Evolutionary conservation across 2,888 invertebrate species (phyloP).

Genomic region (Gandaritis pyraliata): DNA sequence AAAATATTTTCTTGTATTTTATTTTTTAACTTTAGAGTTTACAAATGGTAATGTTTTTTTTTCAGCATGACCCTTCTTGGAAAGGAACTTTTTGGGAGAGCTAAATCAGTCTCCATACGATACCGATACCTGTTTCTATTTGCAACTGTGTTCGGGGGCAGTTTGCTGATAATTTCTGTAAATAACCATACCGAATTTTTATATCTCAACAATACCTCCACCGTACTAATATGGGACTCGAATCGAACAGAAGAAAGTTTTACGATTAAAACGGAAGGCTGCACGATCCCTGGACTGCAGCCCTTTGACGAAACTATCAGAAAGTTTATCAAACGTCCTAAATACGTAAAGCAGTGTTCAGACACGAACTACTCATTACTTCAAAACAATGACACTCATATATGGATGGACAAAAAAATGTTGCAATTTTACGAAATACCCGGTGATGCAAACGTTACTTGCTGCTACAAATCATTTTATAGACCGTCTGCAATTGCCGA

Average conservation of each 20-base stretch:
- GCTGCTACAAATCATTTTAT: slow-evolving; percentile 86
- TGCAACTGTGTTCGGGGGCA: slow-evolving; percentile 64
- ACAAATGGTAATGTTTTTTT: slow-evolving; percentile 39
- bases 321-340: slow-evolving; percentile 79
- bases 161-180: slow-evolving; percentile 66
- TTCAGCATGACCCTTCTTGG: slow-evolving; percentile 66
- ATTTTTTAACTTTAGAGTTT: not conserved
- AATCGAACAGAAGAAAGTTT: slow-evolving; percentile 61
- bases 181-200: slow-evolving; percentile 62
- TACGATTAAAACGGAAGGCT: slow-evolving; percentile 86
- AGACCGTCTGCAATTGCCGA: slow-evolving; percentile 77
- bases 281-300: slow-evolving; percentile 87
- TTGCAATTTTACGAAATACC: slow-evolving; percentile 78
- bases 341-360: slow-evolving; percentile 79
- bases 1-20: too few relatives aligned
- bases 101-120: slow-evolving; percentile 55
- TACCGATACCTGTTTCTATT: slow-evolving; percentile 69
- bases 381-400: slow-evolving; percentile 83
- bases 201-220: slow-evolving; percentile 56
- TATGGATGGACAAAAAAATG: slow-evolving; percentile 81
- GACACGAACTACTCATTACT: slow-evolving; percentile 80
- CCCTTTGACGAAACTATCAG: slow-evolving; percentile 84
- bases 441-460: slow-evolving; percentile 73
- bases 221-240: slow-evolving; percentile 46
- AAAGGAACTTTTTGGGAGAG: slow-evolving; percentile 45